These are phyloP conservation scores for Cyanocitta stelleri DNA, from an alignment of 2,113 vertebrate genomes.

Conservation along the genomic window DNA sequence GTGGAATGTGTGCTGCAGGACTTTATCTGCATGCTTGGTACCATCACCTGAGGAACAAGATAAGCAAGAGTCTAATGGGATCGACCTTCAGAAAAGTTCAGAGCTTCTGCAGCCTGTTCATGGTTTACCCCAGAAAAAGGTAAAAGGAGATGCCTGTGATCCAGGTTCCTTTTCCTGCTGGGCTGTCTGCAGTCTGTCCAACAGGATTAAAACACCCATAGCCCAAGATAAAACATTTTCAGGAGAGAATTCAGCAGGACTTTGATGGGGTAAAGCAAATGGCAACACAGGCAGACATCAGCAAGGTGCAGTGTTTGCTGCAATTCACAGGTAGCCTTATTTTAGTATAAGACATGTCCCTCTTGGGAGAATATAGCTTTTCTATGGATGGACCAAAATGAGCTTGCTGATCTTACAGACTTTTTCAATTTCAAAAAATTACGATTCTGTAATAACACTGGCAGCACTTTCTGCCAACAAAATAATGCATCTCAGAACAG, in stretches of 20 bases:
- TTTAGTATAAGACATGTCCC: background rate
- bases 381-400: background rate
- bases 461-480: background rate
- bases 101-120: background rate
- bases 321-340: background rate
- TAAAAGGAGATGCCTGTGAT: background rate
- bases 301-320: background rate
- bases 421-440: background rate
- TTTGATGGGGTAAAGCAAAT: background rate
- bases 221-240: accelerated
- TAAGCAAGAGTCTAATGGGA: background rate
- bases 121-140: background rate
- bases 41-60: background rate
- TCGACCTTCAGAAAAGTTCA: background rate
- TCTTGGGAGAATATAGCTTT: background rate
- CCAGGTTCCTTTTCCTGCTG: background rate
- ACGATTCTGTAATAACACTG: background rate
- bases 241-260: background rate
- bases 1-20: background rate
- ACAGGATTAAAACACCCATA: background rate
- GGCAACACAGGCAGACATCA: background rate
- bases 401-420: background rate
- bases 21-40: background rate
- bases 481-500: background rate
- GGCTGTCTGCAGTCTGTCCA: background rate